Base-by-base conservation (phyloP, 2,888 invertebrate genomes). In the Stenodera caucasica region DNA sequence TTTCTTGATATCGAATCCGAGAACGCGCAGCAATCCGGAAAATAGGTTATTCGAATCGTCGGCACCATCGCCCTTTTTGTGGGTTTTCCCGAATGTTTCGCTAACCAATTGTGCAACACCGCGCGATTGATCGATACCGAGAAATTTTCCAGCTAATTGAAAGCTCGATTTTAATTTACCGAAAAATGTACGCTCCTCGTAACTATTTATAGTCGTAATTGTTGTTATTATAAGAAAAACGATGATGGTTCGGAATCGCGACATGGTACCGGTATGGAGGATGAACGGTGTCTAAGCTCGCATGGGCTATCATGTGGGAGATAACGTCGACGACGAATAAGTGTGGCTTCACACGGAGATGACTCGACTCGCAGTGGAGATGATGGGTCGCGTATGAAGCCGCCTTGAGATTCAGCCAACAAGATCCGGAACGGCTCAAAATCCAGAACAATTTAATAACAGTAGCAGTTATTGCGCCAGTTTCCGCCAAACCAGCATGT, bases 1-100 rank as follows among this genome's bases (percentile, higher is more conserved):
- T 80, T 91, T 90, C 58, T 85, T 86, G 0, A 89, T 84, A 76
- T 93, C 90, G 55, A 94, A 83, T 18, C 92, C 92, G 67, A 94
- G 83, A 57, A 93, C 79, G 51, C 87, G 83, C 64, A 92, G 84
- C 69, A 91, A 83, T 12, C 83, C 83, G 1, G 82, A 79, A 62
- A 83, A 76, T n/a, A 83, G 68, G 61, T 77, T 78, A 71, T 80
- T 69, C n/a, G 81, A 64, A 3, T 64, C 70, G 1, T 70, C 67
- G 0, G 71, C 75, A 1, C 67, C 74, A n/a, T 69, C 68, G 58
- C 67, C 77, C 53, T 68, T 72, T 49, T 52, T 57, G 7, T 64
- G 57, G 9, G 66, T 32, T 23, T 75, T 73, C 8, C 78, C 77
- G 63, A 87, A 84, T 21, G 86, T 84, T 63, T 83, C 81, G 9